Base-by-base conservation (phyloP, 2,113 vertebrate genomes). In the Dipodomys ordii region DNA sequence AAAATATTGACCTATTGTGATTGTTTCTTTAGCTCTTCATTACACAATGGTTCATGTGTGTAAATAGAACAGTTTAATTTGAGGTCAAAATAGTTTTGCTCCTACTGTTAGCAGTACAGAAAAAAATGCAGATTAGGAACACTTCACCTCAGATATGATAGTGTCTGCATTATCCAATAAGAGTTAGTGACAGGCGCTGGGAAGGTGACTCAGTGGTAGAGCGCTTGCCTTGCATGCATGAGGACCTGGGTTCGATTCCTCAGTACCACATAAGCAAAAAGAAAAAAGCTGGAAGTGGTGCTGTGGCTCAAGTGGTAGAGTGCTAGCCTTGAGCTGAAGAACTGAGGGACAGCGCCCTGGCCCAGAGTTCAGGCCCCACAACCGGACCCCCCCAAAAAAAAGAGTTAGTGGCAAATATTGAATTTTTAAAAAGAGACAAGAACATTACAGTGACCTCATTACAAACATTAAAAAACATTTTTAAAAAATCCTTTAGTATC, bases 21-120 rank as follows among this genome's bases (percentile, higher is more conserved):
- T 74, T 49, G 25, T 72, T 74, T 88, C 87, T 72, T 35, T 7
- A 92, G 3, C 32, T 93, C 30, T 76, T 81, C 83, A 83, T 80
- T 93, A 62, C 80, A 83, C 35, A 60, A 28, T 32, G n/a, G 4
- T 23, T 87, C 19, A 6, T 83, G 25, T 89, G 86, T 95, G 83
- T 67, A 91, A 92, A 67, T 89, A 71, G 39, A 88, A 30, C 5
- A 7, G 6, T 90, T 90, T 82, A 72, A 73, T 84, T 72, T 81
- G 67, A 18, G 19, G 5, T 78, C 69, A 60, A 30, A 92, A 68
- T 44, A 72, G 73, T 68, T 30, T 19, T 27, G 6, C 32, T 57
- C 46, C 60, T 85, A 27, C 39, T 69, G 0, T 77, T 22, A 74
- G 12, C 60, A 27, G 7, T 44, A 13, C 10, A 69, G 39, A 53